Percentiles rank a stretch among this genome's conserved stretches.
These are phyloP conservation scores for Lamprologus sp. DNA, from an alignment of 2,113 vertebrate genomes.

Conservation along the genomic window DNA sequence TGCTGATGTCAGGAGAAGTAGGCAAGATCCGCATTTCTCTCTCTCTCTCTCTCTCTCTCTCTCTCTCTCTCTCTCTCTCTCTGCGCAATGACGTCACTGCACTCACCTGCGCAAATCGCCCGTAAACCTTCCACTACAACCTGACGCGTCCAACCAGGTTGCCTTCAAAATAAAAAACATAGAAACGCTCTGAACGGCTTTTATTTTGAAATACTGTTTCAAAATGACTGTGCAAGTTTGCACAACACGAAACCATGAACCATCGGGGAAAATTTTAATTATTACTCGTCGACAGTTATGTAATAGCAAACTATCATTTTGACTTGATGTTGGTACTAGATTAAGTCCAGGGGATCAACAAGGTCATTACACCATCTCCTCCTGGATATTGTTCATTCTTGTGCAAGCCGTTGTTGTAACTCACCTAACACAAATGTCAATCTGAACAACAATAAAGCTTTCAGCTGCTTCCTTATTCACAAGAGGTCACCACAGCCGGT, in stretches of 20 bases:
- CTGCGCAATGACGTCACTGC: not conserved
- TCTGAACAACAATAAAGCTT: not conserved
- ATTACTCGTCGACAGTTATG: not conserved
- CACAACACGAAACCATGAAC: not conserved
- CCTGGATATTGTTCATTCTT: not conserved
- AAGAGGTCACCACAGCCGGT: not conserved
- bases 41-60: not conserved
- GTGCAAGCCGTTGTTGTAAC: not conserved
- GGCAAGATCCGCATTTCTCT: not conserved
- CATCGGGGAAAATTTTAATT: not conserved
- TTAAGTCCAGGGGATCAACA: not conserved
- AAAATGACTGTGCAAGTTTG: not conserved
- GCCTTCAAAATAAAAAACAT: conserved; percentile 24
- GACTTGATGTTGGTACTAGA: not conserved
- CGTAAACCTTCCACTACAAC: not conserved
- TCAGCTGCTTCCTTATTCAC: not conserved
- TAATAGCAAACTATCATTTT: not conserved
- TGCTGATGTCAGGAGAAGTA: not conserved
- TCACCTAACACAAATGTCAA: not conserved
- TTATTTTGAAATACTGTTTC: not conserved
- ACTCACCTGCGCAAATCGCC: not conserved
- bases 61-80: too few species aligned
- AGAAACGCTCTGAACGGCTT: not conserved
- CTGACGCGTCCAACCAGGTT: not conserved
- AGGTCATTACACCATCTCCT: not conserved